Evolutionary conservation across 2,888 invertebrate species (phyloP), one percentile per base, ranked within the genome.

Genomic region (Heteropelma amictum): DNA sequence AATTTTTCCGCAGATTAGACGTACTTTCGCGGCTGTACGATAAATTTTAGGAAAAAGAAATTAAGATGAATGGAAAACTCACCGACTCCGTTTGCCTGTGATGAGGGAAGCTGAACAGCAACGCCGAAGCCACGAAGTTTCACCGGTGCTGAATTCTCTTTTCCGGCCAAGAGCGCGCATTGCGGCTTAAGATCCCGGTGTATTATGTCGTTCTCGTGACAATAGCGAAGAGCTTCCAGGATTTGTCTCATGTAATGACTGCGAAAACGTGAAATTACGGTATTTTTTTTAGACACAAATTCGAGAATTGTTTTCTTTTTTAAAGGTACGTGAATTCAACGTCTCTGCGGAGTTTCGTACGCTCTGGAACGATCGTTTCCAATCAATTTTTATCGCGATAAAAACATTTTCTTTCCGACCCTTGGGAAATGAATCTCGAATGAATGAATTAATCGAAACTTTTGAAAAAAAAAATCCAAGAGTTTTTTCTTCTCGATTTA

Each of bases 221-320:
- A 98, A 91, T 99, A 99, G 84, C 97, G 93, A 61, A 99, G 91
- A 1, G 99, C 98, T 89, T 99, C 98, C 80, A 99, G 91, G 79
- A 99, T 97, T 91, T 99, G 99, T 65, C 98, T 94, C 96, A 99
- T 97, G 92, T 99, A 99, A 91, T 99, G 99, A 89, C 98, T 98
- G 92, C 2, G 91, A 91, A 70, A 65, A 51, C 5, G 17, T 45
- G 47, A 54, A 45, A 47, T 35, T 56, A n/a, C 10, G 17, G 42
- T n/a, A n/a, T n/a, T n/a, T n/a, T n/a, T n/a, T n/a, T n/a, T n/a
- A n/a, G n/a, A n/a, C n/a, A n/a, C n/a, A n/a, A n/a, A n/a, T n/a
- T n/a, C n/a, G n/a, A n/a, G n/a, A n/a, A n/a, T n/a, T n/a, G n/a
- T n/a, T n/a, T n/a, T n/a, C n/a, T n/a, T n/a, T n/a, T n/a, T n/a